Base-by-base conservation (phyloP, 2,797 vertebrate genomes). In the Oceanodroma leucorhoa region DNA sequence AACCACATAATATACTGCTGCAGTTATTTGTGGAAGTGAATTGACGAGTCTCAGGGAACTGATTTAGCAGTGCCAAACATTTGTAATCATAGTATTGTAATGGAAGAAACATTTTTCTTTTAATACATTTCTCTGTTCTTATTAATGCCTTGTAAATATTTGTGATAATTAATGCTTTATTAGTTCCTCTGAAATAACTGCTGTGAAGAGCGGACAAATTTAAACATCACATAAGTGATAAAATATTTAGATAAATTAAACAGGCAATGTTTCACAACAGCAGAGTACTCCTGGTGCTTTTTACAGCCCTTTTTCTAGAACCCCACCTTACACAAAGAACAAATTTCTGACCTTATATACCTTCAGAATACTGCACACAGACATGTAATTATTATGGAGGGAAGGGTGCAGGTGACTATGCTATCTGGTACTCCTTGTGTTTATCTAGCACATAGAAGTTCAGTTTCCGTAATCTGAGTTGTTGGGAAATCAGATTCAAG, bases 171-270 rank as follows among this genome's bases (percentile, higher is more conserved):
- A 61, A 85, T 73, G 51, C n/a, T 73, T 54, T 58, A n/a, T 85
- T 77, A 55, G 38, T 70, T 69, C 15, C 20, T 78, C 71, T 88
- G 40, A 81, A 90, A 45, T 78, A 83, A 46, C 61, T 46, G 16
- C n/a, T 22, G 20, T 51, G 57, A 65, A 66, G 43, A 80, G 41
- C 61, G 66, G 51, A 32, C 8, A 15, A 66, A 38, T 65, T 86
- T 58, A 95, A 90, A 83, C n/a, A 64, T 79, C 60, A 41, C n/a
- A 6, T 84, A 71, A 89, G 69, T 76, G 64, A 91, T 73, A 88
- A 89, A 94, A 88, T 84, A 83, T 91, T 75, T 88, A 57, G 73
- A 60, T 78, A 76, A 89, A 94, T 89, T 90, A 65, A 93, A 53
- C 26, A 72, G 62, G 36, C 1, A 0, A 24, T 53, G 60, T 89